phyloP scores from a whole-genome alignment of 2,113 vertebrate genomes.

The Oncorhynchus kisutch region DNA sequence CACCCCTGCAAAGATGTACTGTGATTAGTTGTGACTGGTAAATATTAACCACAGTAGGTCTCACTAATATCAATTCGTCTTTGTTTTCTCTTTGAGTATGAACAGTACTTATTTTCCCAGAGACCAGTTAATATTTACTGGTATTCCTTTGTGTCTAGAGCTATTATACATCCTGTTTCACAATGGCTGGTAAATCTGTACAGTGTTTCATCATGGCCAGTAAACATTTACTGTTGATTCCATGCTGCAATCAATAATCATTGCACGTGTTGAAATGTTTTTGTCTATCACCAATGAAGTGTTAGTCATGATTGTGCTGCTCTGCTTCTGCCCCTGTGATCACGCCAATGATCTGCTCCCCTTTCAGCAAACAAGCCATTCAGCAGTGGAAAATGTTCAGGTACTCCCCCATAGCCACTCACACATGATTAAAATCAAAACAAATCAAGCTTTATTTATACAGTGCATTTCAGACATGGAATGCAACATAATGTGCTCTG shows the following conservation, averaged over 20 bases:
- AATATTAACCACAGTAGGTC: too few species aligned
- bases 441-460: too few species aligned
- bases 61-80: too few species aligned
- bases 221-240: background rate
- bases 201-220: background rate
- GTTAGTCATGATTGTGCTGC: slow-evolving; percentile 3
- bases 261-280: slow-evolving; percentile 1
- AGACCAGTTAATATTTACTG: too few species aligned
- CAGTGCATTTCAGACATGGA: too few species aligned
- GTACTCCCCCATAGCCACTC: slow-evolving; percentile 17
- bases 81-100: too few species aligned
- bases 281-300: slow-evolving; percentile 10
- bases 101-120: too few species aligned
- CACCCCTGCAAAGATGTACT: background rate
- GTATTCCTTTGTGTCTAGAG: too few species aligned
- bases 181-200: background rate
- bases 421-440: background rate
- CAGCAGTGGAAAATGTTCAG: slow-evolving; percentile 29
- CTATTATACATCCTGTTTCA: too few species aligned
- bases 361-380: slow-evolving; percentile 36
- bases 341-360: slow-evolving; percentile 13
- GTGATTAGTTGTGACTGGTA: background rate
- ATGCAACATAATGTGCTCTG: too few species aligned
- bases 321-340: slow-evolving; percentile 3
- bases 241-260: background rate